These are phyloP conservation scores for Graphium colonna DNA, from an alignment of 2,888 invertebrate genomes.

Conservation along the genomic window DNA sequence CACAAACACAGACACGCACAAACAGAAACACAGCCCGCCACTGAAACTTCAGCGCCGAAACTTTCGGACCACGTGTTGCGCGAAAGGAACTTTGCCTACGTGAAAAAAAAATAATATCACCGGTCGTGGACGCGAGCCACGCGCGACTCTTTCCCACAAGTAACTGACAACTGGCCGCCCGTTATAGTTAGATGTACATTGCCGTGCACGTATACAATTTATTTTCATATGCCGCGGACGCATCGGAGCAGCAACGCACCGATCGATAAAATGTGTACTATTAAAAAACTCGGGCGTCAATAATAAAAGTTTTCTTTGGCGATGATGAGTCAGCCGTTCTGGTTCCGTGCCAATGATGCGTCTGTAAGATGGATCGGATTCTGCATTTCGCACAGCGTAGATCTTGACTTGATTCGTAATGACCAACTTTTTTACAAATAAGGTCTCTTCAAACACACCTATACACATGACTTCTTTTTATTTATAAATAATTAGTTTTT, in stretches of 20 bases:
- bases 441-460: no score
- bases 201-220: conserved; percentile 63
- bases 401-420: not conserved
- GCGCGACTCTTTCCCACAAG: conserved; percentile 57
- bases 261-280: conserved; percentile 32
- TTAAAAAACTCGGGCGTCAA: conserved; percentile 11
- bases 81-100: conserved; percentile 26
- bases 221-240: conserved; percentile 66
- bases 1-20: conserved; percentile 24
- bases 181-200: conserved; percentile 50
- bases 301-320: conserved; percentile 34
- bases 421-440: not conserved
- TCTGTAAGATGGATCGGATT: conserved; percentile 7
- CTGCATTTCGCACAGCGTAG: not conserved
- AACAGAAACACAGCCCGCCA: conserved; percentile 36
- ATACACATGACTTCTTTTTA: no score
- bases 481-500: no score
- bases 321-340: conserved; percentile 45
- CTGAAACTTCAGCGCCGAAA: conserved; percentile 45
- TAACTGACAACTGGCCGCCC: conserved; percentile 71
- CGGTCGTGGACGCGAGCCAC: conserved; percentile 40
- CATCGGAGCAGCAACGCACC: conserved; percentile 40
- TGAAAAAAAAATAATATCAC: conserved; percentile 49
- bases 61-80: conserved; percentile 64
- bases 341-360: conserved; percentile 38